phyloP scores from a whole-genome alignment of 2,113 vertebrate species.

The Setophaga petechia region DNA sequence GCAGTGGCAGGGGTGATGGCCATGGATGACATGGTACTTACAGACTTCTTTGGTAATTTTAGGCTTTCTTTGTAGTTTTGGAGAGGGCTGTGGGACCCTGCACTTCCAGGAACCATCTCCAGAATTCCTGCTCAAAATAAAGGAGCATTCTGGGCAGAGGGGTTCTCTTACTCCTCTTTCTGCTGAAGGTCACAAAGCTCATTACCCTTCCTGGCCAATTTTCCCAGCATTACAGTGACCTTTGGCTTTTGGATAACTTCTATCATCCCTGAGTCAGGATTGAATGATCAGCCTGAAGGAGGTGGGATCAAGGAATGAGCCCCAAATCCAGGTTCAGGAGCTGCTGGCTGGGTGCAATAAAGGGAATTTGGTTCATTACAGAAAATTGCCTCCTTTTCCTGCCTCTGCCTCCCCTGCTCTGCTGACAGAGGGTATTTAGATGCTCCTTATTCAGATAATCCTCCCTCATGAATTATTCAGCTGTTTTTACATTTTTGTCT shows the following conservation, averaged over 20 bases:
- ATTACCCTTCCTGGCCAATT: accelerated
- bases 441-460: neutral
- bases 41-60: neutral
- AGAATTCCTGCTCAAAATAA: neutral
- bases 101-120: neutral
- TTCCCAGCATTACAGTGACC: neutral
- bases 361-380: neutral
- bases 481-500: neutral
- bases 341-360: neutral
- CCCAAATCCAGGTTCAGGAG: neutral
- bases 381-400: neutral
- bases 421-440: neutral
- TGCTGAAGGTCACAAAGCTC: neutral
- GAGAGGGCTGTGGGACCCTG: neutral
- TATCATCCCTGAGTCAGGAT: neutral
- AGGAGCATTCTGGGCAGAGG: neutral
- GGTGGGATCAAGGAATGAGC: neutral
- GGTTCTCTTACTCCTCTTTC: neutral
- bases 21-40: accelerated
- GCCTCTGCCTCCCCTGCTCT: neutral
- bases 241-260: neutral
- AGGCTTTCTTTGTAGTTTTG: neutral
- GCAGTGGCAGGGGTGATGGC: neutral
- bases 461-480: neutral
- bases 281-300: neutral